These are phyloP conservation scores for Platysteira castanea DNA, from an alignment of 2,113 vertebrate genomes.

Conservation along the genomic window DNA sequence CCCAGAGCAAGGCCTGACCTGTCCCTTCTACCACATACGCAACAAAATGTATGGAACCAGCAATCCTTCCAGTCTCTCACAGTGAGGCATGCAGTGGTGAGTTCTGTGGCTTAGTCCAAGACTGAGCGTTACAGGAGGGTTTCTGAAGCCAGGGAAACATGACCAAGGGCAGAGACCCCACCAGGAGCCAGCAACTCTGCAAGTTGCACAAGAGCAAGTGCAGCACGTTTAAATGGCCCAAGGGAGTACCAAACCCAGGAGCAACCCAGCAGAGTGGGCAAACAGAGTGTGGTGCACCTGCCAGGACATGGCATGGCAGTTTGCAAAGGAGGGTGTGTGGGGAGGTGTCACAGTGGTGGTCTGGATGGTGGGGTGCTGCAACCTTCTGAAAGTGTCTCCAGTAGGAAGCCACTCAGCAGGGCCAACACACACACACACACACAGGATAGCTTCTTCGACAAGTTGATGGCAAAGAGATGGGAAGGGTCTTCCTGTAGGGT, in stretches of 20 bases:
- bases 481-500: too few species aligned
- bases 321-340: too few species aligned
- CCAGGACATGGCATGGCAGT: background rate
- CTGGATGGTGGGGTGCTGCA: too few species aligned
- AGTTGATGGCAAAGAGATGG: too few species aligned
- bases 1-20: too few species aligned
- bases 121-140: background rate
- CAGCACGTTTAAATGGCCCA: background rate
- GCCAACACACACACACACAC: too few species aligned
- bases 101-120: background rate
- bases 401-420: too few species aligned
- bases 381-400: too few species aligned
- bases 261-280: background rate
- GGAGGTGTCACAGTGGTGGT: too few species aligned
- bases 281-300: background rate
- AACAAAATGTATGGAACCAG: background rate
- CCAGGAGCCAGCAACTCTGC: background rate
- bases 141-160: background rate
- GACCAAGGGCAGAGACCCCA: background rate
- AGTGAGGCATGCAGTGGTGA: background rate
- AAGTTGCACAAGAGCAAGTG: background rate
- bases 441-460: too few species aligned
- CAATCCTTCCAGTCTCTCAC: background rate
- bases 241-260: background rate
- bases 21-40: background rate